These are phyloP conservation scores for Drosophila nannoptera DNA, from an alignment of 1,140 invertebrate genomes.

Conservation along the genomic window DNA sequence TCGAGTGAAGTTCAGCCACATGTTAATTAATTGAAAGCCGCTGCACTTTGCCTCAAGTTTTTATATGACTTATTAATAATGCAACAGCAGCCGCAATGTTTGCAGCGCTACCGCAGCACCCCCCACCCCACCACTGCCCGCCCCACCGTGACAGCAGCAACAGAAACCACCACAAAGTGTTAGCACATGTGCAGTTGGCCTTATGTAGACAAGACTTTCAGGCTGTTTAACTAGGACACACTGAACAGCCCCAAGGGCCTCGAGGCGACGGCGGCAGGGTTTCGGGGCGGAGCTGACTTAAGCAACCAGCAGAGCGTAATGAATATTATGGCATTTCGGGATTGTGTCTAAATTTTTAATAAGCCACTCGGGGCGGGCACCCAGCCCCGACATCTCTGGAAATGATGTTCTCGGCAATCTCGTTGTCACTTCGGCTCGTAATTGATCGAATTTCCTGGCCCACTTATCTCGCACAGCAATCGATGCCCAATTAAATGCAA, in stretches of 20 bases:
- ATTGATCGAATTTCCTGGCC: conserved; percentile 20
- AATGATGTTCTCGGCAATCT: neutral
- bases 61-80: conserved; percentile 44
- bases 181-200: conserved; percentile 22
- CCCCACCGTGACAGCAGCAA: neutral
- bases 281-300: conserved; percentile 5
- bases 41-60: conserved; percentile 19
- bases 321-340: conserved; percentile 10
- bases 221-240: neutral
- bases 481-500: conserved; percentile 28
- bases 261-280: neutral
- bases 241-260: neutral
- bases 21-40: conserved; percentile 25
- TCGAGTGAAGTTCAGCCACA: conserved; percentile 10
- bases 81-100: conserved; percentile 33
- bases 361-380: neutral
- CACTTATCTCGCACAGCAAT: conserved; percentile 7
- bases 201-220: conserved; percentile 25
- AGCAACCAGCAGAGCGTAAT: conserved; percentile 10
- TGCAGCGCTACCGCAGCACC: conserved; percentile 1
- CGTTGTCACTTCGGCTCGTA: conserved; percentile 6
- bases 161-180: conserved; percentile 2
- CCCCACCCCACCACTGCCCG: neutral
- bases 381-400: neutral
- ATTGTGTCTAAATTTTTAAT: conserved; percentile 1